Percentiles rank a stretch among this genome's conserved stretches.
These are phyloP conservation scores for Amphimedon queenslandica DNA, from an alignment of 37 sponge, comb jelly and placozoan genomes.

Conservation along the genomic window DNA sequence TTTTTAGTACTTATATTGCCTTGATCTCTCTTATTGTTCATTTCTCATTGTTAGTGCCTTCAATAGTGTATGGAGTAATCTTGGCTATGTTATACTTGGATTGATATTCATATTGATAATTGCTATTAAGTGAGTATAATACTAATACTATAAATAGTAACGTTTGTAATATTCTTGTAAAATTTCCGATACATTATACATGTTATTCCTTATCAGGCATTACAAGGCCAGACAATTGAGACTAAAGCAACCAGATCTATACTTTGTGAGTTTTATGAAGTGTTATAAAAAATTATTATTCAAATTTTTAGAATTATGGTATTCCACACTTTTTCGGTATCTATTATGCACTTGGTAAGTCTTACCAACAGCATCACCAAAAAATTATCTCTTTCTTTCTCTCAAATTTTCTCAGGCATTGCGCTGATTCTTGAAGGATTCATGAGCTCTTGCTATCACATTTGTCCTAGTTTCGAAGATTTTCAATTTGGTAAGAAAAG, in stretches of 20 bases:
- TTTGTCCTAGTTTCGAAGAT: conserved; percentile 83
- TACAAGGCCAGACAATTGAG: too few species aligned
- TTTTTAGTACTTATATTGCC: neutral
- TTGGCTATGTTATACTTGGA: conserved; percentile 84
- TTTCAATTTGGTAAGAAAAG: conserved; percentile 81
- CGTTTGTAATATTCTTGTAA: too few species aligned
- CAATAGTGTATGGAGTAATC: conserved; percentile 87
- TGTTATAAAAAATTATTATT: too few species aligned
- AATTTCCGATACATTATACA: too few species aligned
- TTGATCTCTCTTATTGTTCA: too few species aligned
- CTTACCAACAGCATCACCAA: too few species aligned
- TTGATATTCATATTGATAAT: conserved; percentile 61
- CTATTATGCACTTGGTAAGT: conserved; percentile 72
- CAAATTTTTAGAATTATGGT: conserved; percentile 31
- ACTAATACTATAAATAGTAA: too few species aligned
- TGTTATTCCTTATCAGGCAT: neutral
- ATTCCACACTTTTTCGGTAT: conserved; percentile 86
- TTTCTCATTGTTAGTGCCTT: conserved; percentile 48
- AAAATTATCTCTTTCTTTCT: neutral
- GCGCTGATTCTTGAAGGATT: conserved; percentile 64
- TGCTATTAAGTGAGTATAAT: conserved; percentile 8
- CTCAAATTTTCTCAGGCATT: conserved; percentile 21
- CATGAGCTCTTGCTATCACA: conserved; percentile 85
- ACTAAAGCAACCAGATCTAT: too few species aligned
- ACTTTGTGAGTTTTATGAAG: too few species aligned